Evolutionary conservation across 2,888 invertebrate species (phyloP).

Genomic region (Octodonta nipae): DNA sequence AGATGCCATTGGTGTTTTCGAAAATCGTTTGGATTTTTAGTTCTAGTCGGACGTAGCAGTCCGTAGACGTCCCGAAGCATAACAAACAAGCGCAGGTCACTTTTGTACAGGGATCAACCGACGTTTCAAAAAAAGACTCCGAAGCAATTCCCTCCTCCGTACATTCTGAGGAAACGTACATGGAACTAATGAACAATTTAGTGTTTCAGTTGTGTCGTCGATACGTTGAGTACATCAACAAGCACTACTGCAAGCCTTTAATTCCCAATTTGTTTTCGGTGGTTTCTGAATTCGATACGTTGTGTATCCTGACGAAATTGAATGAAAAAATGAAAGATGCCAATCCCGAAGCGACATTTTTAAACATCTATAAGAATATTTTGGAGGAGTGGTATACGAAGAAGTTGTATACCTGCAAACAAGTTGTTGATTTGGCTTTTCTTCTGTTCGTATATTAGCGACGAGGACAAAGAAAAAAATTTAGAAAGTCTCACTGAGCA

Average conservation of each 20-base stretch:
- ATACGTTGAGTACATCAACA: conserved; percentile 44
- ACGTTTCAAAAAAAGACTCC: too few species aligned
- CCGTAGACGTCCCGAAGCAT: conserved; percentile 27
- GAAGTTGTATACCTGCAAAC: conserved; percentile 39
- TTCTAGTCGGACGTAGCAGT: too few species aligned
- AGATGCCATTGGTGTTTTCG: too few species aligned
- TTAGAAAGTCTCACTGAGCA: conserved; percentile 43
- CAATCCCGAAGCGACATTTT: conserved; percentile 16
- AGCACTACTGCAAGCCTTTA: conserved; percentile 36
- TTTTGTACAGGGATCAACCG: background rate
- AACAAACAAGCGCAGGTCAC: conserved; percentile 27
- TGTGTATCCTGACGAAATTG: conserved; percentile 29
- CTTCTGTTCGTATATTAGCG: conserved; percentile 43
- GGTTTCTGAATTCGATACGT: conserved; percentile 43
- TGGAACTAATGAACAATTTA: conserved; percentile 35
- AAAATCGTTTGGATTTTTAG: too few species aligned
- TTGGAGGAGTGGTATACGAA: conserved; percentile 39
- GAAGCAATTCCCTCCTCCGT: conserved; percentile 3
- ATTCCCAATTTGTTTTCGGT: conserved; percentile 43
- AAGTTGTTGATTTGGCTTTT: conserved; percentile 50
- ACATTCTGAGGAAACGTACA: conserved; percentile 28
- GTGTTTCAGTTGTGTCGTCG: conserved; percentile 38
- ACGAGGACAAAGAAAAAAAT: conserved; percentile 41
- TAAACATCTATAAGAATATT: conserved; percentile 23
- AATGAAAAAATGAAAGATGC: too few species aligned